Conservation (phyloP, 2,888 invertebrate genomes). For the Hanleya hanleyi region DNA sequence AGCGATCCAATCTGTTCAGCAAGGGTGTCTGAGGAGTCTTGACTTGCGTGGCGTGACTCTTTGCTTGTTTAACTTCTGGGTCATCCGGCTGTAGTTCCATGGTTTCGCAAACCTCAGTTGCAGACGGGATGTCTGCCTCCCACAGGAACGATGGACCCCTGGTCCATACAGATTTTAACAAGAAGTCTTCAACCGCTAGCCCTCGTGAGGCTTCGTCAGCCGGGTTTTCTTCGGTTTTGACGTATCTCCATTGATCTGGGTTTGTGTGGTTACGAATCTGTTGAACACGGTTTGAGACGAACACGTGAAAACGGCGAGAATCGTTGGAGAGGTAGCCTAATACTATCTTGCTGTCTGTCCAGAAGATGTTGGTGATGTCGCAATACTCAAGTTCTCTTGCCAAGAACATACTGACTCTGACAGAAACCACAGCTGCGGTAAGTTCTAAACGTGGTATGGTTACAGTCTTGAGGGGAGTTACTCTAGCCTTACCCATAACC, state of each 20-base stretch:
- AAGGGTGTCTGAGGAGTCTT: not conserved
- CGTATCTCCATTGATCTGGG: too few species aligned
- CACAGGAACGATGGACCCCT: too few species aligned
- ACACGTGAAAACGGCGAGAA: too few species aligned
- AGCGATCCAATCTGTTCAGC: not conserved
- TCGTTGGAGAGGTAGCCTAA: conserved; percentile 33
- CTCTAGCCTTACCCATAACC: conserved; percentile 18
- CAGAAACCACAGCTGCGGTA: not conserved
- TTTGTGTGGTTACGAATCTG: too few species aligned
- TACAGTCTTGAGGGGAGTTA: conserved; percentile 21
- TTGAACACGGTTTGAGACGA: conserved; percentile 33
- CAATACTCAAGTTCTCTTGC: not conserved
- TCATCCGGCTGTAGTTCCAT: not conserved
- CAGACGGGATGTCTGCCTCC: too few species aligned
- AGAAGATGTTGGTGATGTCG: conserved; percentile 17
- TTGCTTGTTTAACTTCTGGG: not conserved
- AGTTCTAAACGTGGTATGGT: not conserved
- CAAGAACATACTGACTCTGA: not conserved
- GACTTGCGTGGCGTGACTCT: not conserved
- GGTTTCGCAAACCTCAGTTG: not conserved
- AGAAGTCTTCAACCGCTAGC: too few species aligned
- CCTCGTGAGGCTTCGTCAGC: too few species aligned
- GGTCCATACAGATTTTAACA: too few species aligned
- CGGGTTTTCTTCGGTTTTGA: conserved; percentile 22
- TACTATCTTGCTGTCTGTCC: conserved; percentile 34